Conservation (phyloP, 2,113 vertebrate species). For the Tenrec ecaudatus region DNA sequence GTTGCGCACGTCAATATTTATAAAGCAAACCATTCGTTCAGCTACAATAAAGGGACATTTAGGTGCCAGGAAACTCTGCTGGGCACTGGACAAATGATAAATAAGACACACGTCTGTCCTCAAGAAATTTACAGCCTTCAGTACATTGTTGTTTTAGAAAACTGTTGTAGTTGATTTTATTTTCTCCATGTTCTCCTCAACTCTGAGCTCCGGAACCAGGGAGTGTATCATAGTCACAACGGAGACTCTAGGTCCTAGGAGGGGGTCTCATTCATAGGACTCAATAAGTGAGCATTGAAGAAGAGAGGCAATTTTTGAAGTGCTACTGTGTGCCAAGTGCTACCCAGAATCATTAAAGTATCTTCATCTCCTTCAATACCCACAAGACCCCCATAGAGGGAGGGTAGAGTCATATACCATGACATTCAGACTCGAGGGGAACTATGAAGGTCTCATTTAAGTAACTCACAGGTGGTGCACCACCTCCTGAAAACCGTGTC, state of each 20-base stretch:
- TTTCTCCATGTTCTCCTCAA: not conserved
- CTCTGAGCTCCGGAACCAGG: not conserved
- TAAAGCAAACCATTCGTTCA: not conserved
- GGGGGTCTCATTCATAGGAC: not conserved
- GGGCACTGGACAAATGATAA: not conserved
- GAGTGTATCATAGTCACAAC: not conserved
- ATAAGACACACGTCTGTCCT: not conserved
- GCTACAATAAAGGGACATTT: not conserved
- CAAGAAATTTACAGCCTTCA: not conserved
- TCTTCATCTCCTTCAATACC: not conserved
- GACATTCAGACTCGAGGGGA: not conserved
- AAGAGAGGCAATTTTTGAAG: not conserved
- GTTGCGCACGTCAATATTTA: not conserved
- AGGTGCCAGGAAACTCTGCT: not conserved
- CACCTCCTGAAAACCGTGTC: not conserved
- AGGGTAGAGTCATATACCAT: not conserved
- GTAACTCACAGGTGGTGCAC: not conserved
- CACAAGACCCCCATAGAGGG: not conserved
- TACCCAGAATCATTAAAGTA: not conserved
- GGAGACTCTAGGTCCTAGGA: not conserved
- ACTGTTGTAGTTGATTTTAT: not conserved
- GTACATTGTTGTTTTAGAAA: not conserved
- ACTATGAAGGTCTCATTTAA: not conserved
- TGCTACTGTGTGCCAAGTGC: too few species aligned
- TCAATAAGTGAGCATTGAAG: not conserved